These are phyloP conservation scores for Leptopilina syphax DNA, from an alignment of 2,888 invertebrate genomes.

Conservation along the genomic window DNA sequence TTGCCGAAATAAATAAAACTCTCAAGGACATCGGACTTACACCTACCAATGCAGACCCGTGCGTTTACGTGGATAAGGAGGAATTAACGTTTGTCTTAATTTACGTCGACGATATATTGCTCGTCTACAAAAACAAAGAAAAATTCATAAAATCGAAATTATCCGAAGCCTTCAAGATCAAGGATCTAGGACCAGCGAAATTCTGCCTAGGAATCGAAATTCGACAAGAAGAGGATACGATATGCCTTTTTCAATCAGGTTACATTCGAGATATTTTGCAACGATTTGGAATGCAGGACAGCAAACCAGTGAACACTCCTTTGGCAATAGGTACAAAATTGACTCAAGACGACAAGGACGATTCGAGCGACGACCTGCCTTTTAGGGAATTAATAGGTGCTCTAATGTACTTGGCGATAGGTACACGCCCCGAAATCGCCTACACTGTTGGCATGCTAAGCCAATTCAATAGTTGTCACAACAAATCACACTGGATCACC, in stretches of 20 bases:
- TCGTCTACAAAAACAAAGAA: background rate
- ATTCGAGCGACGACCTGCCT: background rate
- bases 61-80: background rate
- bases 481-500: conserved; percentile 11
- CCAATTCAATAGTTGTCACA: background rate
- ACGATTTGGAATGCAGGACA: conserved; percentile 50
- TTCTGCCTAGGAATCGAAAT: conserved; percentile 56
- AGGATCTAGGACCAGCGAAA: conserved; percentile 48
- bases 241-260: conserved; percentile 47
- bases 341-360: background rate
- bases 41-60: background rate
- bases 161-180: conserved; percentile 46
- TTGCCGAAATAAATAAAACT: conserved; percentile 1
- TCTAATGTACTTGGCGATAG: background rate
- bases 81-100: background rate
- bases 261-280: conserved; percentile 51
- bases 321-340: conserved; percentile 29
- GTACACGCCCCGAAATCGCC: background rate
- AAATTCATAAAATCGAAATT: conserved; percentile 1
- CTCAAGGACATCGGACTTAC: background rate
- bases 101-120: background rate
- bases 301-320: conserved; percentile 50
- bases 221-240: conserved; percentile 37
- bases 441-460: background rate
- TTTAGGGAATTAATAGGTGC: conserved; percentile 4